Evolutionary conservation across 2,113 vertebrate species (phyloP), one percentile per base, ranked within the genome.

Genomic region (Progne subis): DNA sequence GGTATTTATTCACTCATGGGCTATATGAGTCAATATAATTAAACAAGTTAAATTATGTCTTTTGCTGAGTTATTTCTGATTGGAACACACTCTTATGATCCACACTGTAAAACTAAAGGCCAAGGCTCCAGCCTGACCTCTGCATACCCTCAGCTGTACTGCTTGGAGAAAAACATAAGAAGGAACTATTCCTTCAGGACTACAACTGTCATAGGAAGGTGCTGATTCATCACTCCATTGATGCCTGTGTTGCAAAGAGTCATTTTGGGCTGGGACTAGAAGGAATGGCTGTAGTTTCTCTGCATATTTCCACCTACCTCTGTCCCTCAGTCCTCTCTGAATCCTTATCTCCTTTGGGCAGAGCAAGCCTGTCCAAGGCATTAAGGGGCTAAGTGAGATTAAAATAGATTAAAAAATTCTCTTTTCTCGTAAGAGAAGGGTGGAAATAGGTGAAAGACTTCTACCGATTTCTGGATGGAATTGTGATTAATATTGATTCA

Each of bases 1-100:
- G 56, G n/a, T 82, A 92, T 92, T 97, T 96, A 94, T 95, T 97
- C 95, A 96, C 69, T 94, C 46, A n/a, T 69, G 61, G n/a, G 31
- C 69, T 64, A 49, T 94, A 86, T 89, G 25, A 96, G 89, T 94
- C 91, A 92, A 82, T 95, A 95, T 82, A 92, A 94, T 95, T 91
- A 96, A 72, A 41, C 18, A 56, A 84, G 84, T 60, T 89, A 95
- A 92, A 87, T 83, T 82, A 89, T 83, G 65, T 86, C 78, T 93
- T 95, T 86, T 72, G 65, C 64, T 81, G 77, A 77, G 65, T 84
- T 96, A 56, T 88, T 96, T 92, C 79, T 93, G 76, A 88, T 82
- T 83, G 77, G 64, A 95, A 60, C 41, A 50, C 41, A 21, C 14
- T 88, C 79, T 86, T 67, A 86, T 23, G 16, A 94, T 94, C 94